These are phyloP conservation scores for Portevinia maculata DNA, from an alignment of 2,888 invertebrate genomes.

Conservation along the genomic window DNA sequence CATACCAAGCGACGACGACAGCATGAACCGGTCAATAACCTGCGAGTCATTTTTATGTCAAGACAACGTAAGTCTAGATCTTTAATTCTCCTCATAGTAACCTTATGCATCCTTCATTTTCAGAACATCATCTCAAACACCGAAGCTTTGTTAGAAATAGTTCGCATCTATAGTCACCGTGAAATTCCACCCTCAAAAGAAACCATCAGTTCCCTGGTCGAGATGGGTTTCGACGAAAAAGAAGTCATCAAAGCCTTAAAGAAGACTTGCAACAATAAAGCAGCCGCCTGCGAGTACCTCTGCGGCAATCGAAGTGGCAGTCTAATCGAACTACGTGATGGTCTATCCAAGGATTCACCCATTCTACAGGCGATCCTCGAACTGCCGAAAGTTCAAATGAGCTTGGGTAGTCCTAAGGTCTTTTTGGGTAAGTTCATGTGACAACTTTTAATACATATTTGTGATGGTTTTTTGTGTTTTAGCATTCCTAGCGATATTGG, in stretches of 20 bases:
- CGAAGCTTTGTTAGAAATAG: constrained; percentile 81
- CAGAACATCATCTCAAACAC: constrained; percentile 80
- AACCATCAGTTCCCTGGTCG: constrained; percentile 78
- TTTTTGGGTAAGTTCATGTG: constrained; percentile 84
- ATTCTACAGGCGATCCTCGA: constrained; percentile 86
- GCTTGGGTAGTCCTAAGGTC: constrained; percentile 86
- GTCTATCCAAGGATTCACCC: constrained; percentile 85
- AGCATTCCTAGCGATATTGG: constrained; percentile 88
- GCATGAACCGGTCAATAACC: constrained; percentile 23
- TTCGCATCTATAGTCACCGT: constrained; percentile 81
- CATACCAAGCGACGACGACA: constrained; percentile 74
- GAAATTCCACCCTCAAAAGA: constrained; percentile 80
- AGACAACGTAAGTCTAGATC: constrained; percentile 23
- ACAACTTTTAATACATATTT: background rate
- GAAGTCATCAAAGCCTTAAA: constrained; percentile 85
- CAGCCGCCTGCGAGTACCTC: constrained; percentile 87
- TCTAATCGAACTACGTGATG: constrained; percentile 85
- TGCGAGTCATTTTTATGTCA: constrained; percentile 25
- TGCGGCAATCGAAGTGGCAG: constrained; percentile 85
- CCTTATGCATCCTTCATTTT: constrained; percentile 5
- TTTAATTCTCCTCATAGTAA: background rate
- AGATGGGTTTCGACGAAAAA: constrained; percentile 86
- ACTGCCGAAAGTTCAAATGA: constrained; percentile 87
- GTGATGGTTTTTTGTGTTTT: constrained; percentile 74
- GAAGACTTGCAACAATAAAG: constrained; percentile 86